phyloP scores from a whole-genome alignment of 1,140 invertebrate genomes.

The Drosophila willistoni region DNA sequence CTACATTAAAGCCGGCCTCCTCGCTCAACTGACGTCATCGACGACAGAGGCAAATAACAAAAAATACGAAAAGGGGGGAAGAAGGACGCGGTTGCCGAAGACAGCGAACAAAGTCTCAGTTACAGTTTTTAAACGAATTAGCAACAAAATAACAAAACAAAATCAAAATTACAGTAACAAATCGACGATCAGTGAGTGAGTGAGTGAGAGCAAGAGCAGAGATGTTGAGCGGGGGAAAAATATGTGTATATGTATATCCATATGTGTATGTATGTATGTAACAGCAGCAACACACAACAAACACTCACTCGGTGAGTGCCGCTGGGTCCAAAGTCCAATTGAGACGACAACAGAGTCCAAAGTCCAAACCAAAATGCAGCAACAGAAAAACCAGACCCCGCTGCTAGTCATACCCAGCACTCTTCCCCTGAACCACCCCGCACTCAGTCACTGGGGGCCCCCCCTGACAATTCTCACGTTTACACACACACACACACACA shows the following conservation, averaged over 20 bases:
- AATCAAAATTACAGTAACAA: slow-evolving; percentile 5
- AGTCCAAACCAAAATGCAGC: slow-evolving; percentile 66
- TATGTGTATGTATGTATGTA: too few species aligned
- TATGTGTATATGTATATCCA: too few species aligned
- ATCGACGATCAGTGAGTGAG: neutral
- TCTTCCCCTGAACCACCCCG: slow-evolving; percentile 8
- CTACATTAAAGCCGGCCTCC: slow-evolving; percentile 18
- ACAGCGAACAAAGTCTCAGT: slow-evolving; percentile 29
- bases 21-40: slow-evolving; percentile 61
- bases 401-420: slow-evolving; percentile 45
- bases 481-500: neutral
- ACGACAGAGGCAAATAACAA: neutral
- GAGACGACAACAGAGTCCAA: slow-evolving; percentile 70
- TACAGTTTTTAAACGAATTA: slow-evolving; percentile 45
- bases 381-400: slow-evolving; percentile 23
- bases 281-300: slow-evolving; percentile 17
- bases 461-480: slow-evolving; percentile 10
- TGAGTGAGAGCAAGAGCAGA: neutral
- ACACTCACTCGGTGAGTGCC: slow-evolving; percentile 46
- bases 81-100: too few species aligned
- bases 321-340: slow-evolving; percentile 83
- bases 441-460: slow-evolving; percentile 1
- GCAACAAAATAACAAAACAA: slow-evolving; percentile 9
- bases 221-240: neutral
- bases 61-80: neutral